These are phyloP conservation scores for Drosophila nr. perissopoda DNA, from an alignment of 2,888 invertebrate species.

Conservation along the genomic window DNA sequence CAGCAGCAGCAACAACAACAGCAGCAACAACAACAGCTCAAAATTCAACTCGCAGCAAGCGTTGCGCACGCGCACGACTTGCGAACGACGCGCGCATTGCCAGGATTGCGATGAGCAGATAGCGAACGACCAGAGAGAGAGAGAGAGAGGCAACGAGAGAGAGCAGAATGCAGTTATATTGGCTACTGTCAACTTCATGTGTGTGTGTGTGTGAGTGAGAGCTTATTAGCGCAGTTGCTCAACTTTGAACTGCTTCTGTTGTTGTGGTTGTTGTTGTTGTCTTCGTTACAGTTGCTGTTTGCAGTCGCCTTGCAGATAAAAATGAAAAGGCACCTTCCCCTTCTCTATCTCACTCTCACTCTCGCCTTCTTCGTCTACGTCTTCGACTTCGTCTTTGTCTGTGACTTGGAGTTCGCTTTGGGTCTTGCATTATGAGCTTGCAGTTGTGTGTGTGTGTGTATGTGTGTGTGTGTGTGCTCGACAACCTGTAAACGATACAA, in stretches of 20 bases:
- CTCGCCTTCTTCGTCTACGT: neutral
- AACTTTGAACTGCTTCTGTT: slow-evolving; percentile 20
- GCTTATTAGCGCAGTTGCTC: slow-evolving; percentile 25
- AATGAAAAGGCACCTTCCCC: too few relatives aligned
- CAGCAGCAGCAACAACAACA: neutral
- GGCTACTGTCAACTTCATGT: slow-evolving; percentile 28
- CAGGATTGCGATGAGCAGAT: slow-evolving; percentile 16
- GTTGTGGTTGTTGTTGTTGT: neutral
- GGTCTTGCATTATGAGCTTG: slow-evolving; percentile 22
- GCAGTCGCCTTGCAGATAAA: neutral
- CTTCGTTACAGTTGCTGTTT: slow-evolving; percentile 1
- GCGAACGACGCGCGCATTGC: slow-evolving; percentile 54
- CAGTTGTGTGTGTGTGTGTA: slow-evolving; percentile 1
- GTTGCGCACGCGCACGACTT: slow-evolving; percentile 73
- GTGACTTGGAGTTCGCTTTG: neutral
- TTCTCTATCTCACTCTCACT: neutral
- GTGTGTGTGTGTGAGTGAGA: slow-evolving; percentile 6
- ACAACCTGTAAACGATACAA: slow-evolving; percentile 75
- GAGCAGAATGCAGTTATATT: slow-evolving; percentile 1
- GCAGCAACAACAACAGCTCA: neutral
- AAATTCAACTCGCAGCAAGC: slow-evolving; percentile 38
- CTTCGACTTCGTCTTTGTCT: neutral
- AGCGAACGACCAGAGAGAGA: neutral
- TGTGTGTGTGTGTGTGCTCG: slow-evolving; percentile 14
- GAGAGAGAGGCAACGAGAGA: neutral